phyloP scores from a whole-genome alignment of 2,888 invertebrate genomes.

The Phorcus lineatus region DNA sequence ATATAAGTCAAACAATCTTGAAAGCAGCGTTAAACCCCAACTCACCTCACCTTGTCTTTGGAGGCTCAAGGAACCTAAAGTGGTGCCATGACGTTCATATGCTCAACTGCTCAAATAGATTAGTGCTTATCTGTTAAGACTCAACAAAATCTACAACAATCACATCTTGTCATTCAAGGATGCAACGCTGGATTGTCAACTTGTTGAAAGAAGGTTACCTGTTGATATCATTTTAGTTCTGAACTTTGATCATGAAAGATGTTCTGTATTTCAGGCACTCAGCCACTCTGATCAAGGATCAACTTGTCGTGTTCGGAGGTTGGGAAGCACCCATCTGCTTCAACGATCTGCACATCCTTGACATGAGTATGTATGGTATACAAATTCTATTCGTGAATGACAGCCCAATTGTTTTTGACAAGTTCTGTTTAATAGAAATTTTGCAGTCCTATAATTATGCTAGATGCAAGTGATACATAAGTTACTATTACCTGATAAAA shows the following conservation, averaged over 20 bases:
- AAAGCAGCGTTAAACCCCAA: no score
- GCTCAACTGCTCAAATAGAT: slow-evolving; percentile 62
- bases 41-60: no score
- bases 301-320: slow-evolving; percentile 74
- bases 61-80: slow-evolving; percentile 72
- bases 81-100: slow-evolving; percentile 74
- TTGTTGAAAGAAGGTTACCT: no score
- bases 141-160: no score
- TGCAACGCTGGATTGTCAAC: no score
- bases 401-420: neutral
- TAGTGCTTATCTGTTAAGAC: neutral
- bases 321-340: slow-evolving; percentile 74
- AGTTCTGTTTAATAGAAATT: neutral
- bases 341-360: slow-evolving; percentile 72
- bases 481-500: no score
- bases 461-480: no score
- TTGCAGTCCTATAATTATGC: no score
- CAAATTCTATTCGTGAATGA: neutral
- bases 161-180: no score
- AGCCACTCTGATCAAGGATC: slow-evolving; percentile 69
- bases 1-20: no score
- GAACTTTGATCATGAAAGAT: no score
- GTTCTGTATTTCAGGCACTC: slow-evolving; percentile 67
- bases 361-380: slow-evolving; percentile 71
- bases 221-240: no score